These are phyloP conservation scores for Pachymerium ferrugineum DNA, from an alignment of 2,888 invertebrate species.

Conservation along the genomic window DNA sequence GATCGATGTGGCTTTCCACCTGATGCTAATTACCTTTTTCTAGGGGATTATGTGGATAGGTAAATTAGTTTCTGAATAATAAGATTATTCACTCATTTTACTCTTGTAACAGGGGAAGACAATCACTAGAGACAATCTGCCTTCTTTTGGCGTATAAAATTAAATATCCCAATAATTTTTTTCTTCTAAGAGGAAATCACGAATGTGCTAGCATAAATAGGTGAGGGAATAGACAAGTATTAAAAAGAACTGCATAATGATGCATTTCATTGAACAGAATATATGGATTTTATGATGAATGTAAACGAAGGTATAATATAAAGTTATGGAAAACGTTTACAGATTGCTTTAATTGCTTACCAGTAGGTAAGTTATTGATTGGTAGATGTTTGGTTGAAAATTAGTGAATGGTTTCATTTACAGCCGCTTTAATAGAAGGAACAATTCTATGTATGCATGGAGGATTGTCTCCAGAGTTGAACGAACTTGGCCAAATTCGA, in stretches of 20 bases:
- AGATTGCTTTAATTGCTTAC: conserved; percentile 54
- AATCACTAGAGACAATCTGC: conserved; percentile 53
- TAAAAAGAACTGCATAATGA: no score
- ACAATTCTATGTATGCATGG: conserved; percentile 55
- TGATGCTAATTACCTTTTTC: conserved; percentile 52
- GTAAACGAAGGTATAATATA: conserved; percentile 52
- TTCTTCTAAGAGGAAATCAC: conserved; percentile 55
- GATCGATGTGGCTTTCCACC: conserved; percentile 54
- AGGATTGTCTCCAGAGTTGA: conserved; percentile 53
- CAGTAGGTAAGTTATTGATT: conserved; percentile 49
- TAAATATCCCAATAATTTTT: conserved; percentile 56
- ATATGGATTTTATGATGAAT: conserved; percentile 57
- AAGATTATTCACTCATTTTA: no score
- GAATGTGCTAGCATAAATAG: conserved; percentile 55
- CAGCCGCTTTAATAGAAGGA: conserved; percentile 53
- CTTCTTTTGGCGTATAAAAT: conserved; percentile 53
- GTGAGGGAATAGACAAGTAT: no score
- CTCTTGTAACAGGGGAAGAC: conserved; percentile 52
- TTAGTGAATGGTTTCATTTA: no score
- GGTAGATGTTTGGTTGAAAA: no score
- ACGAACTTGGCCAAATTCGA: conserved; percentile 48
- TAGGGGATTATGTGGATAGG: conserved; percentile 56
- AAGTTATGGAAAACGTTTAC: conserved; percentile 55
- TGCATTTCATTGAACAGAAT: conserved; percentile 47
- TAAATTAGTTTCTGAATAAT: no score